phyloP scores from a whole-genome alignment of 1,140 invertebrate species.

The Drosophila lacertosa region DNA sequence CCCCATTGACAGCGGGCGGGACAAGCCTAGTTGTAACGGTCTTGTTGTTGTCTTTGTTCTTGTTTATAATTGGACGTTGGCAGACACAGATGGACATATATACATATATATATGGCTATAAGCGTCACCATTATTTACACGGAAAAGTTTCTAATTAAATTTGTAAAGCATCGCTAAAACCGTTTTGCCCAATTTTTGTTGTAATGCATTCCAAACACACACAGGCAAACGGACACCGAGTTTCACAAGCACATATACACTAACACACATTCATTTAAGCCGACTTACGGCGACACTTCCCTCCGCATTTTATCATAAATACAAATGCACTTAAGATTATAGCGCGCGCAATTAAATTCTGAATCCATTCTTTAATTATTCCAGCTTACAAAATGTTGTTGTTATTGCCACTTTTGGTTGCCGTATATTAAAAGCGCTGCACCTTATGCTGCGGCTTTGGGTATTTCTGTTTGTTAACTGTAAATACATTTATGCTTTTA shows the following conservation, averaged over 20 bases:
- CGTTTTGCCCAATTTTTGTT: slow-evolving; percentile 12
- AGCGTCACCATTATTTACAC: slow-evolving; percentile 38
- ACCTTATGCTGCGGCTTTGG: slow-evolving; percentile 20
- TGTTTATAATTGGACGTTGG: not conserved
- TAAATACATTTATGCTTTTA: slow-evolving; percentile 50
- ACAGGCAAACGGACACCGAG: not conserved
- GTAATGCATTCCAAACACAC: slow-evolving; percentile 5
- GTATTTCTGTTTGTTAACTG: slow-evolving; percentile 33
- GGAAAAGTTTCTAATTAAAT: slow-evolving; percentile 31
- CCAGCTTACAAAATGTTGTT: slow-evolving; percentile 19
- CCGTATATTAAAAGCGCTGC: not conserved
- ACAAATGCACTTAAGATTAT: slow-evolving; percentile 6
- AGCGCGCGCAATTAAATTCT: slow-evolving; percentile 40
- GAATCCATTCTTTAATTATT: not conserved
- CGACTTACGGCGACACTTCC: slow-evolving; percentile 14
- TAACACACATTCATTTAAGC: not conserved
- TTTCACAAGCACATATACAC: slow-evolving; percentile 1
- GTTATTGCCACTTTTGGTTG: not conserved
- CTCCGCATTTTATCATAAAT: slow-evolving; percentile 1
- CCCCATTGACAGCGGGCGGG: slow-evolving; percentile 26
- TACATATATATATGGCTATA: not conserved
- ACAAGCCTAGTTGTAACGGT: slow-evolving; percentile 2
- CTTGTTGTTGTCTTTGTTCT: slow-evolving; percentile 15
- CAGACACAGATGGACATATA: slow-evolving; percentile 9
- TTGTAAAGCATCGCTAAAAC: slow-evolving; percentile 20